Base-by-base conservation (phyloP, 2,888 invertebrate genomes). In the Augochlorella aurata region DNA sequence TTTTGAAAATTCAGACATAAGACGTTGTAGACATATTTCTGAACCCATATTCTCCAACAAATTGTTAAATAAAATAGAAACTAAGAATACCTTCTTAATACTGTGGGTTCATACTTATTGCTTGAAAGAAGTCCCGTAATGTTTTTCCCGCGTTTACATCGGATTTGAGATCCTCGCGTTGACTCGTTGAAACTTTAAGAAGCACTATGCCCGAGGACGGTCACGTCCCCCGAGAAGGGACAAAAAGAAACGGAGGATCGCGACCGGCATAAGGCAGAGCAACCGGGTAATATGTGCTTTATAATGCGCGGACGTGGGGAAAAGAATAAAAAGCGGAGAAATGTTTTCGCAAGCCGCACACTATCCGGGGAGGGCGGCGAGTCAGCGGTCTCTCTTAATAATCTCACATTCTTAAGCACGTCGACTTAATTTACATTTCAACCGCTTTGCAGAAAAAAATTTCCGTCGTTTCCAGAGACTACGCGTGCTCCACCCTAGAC, bases 341-440 rank as follows among this genome's bases (percentile, higher is more conserved):
- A 88, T 86, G 88, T 88, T 88, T 88, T 88, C 85, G 82, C 83
- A 78, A 78, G 58, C 74, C 81, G 79, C 80, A 81, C 78, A 79
- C 83, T 81, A 84, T 77, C 81, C 80, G 80, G 74, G 85, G 72
- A 80, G 29, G 79, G 78, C 65, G 83, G 74, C 77, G 74, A 79
- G 83, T 73, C 74, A 78, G 58, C 82, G 81, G 83, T 80, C 80
- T 84, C 89, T 86, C 89, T 90, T 90, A 89, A 89, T 89, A 90
- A 90, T 88, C 89, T 87, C 84, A 85, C 90, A 89, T 90, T 90
- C 91, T 92, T 88, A 89, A 91, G 89, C 89, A 86, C 87, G 84
- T 85, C 76, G 89, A 89, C 89, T 89, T 87, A 87, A 92, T 92
- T 92, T 91, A 89, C 91, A 91, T 92, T 91, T 90, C 90, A 90